Evolutionary conservation across 2,888 invertebrate species (phyloP), one percentile per base, ranked within the genome.

Genomic region (Pocota personata): DNA sequence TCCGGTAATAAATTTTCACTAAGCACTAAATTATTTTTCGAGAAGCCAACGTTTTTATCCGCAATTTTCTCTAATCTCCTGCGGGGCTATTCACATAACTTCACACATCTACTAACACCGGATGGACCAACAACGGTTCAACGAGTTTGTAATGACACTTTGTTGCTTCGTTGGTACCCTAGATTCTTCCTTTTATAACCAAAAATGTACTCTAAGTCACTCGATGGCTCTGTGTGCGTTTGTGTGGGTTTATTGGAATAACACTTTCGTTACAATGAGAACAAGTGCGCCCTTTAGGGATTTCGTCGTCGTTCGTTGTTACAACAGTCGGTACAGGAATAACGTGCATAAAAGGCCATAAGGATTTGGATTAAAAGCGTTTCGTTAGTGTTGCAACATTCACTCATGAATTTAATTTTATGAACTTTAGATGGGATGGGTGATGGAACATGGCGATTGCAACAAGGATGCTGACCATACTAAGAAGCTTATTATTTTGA

Each of bases 21-120:
- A 57, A 52, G 16, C 4, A 3, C 2, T 24, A 66, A 79, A 50
- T 66, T 30, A 66, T 57, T 37, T 66, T 37, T 27, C 72, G 7
- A 21, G 27, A 27, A 66, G 32, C 30, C 37, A 48, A 32, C 16
- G 60, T 40, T 46, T 71, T 78, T 30, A 71, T 32, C 58, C 57
- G 30, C 37, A 79, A 66, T 58, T 72, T 50, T 50, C 37, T 64
- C 32, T 66, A 79, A 66, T 64, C 43, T 50, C 79, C 58, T 66
- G 58, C 58, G 79, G 79, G 72, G 72, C 62, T 8, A 55, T 62
- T 52, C 32, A 21, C 43, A 55, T 48, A 62, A 69, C 46, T 77
- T 30, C 24, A n/a, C 43, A 78, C 78, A 62, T 46, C 58, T 48
- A 50, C 19, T 27, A 21, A 3, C 3, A 19, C 46, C 14, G 32